Evolutionary conservation across 2,888 invertebrate species (phyloP).

Genomic region (Hemicrepidius hirtus): DNA sequence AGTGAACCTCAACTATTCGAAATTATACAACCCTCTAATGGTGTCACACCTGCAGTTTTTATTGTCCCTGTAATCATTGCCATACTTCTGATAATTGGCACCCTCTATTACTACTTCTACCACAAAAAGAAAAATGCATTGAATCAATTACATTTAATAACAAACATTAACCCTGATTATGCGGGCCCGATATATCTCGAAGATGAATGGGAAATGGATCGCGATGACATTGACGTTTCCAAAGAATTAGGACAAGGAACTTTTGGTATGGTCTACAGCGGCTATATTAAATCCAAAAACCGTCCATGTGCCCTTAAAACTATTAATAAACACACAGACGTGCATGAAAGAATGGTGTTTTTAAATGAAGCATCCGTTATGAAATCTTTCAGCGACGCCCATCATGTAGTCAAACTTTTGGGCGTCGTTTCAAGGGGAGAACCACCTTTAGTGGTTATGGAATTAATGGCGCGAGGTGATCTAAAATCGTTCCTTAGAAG

Average conservation of each 20-base stretch:
- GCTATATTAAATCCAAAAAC: constrained; percentile 71
- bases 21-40: constrained; percentile 48
- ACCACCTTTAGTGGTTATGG: constrained; percentile 85
- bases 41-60: constrained; percentile 11
- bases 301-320: constrained; percentile 78
- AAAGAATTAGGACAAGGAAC: constrained; percentile 80
- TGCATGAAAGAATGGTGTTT: constrained; percentile 77
- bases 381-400: constrained; percentile 79
- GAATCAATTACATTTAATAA: constrained; percentile 71
- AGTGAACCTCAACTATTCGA: constrained; percentile 61
- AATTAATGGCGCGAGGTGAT: constrained; percentile 84
- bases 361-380: constrained; percentile 83
- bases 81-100: constrained; percentile 49
- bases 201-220: constrained; percentile 83
- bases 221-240: constrained; percentile 76
- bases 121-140: constrained; percentile 65
- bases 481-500: constrained; percentile 79
- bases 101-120: constrained; percentile 60
- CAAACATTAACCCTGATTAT: constrained; percentile 81
- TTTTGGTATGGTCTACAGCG: constrained; percentile 84
- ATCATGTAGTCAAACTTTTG: constrained; percentile 80
- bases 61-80: constrained; percentile 57
- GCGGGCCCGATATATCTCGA: constrained; percentile 75
- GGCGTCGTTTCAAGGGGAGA: constrained; percentile 83
- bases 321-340: constrained; percentile 75